Conservation (phyloP, 2,113 vertebrate species). For the Miniopterus natalensis region DNA sequence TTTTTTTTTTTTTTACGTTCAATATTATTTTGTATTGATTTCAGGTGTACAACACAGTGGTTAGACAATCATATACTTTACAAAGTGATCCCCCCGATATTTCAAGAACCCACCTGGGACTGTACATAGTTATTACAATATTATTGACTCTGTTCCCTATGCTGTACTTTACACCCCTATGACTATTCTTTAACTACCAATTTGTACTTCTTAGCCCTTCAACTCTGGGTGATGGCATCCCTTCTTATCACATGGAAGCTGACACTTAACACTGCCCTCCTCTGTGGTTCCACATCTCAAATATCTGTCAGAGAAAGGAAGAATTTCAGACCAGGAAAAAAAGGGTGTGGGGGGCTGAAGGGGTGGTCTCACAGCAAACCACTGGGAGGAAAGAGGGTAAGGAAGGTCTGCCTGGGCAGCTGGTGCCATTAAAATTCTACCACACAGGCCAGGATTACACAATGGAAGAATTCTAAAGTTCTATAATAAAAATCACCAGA, state of each 20-base stretch:
- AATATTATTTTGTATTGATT: background rate
- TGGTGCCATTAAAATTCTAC: background rate
- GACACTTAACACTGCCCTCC: background rate
- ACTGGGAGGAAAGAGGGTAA: background rate
- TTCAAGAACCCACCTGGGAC: background rate
- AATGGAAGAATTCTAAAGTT: background rate
- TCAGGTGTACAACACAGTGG: background rate
- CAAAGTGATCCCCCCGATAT: background rate
- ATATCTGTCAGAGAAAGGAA: background rate
- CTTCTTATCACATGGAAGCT: background rate
- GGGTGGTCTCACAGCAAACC: background rate
- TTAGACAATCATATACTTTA: background rate
- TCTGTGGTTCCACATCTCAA: background rate
- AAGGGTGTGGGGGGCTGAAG: background rate
- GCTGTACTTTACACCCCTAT: background rate
- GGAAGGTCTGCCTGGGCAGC: no score
- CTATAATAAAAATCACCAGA: background rate
- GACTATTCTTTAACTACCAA: background rate
- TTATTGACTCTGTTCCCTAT: background rate
- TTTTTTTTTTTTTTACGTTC: background rate
- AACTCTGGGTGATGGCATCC: background rate
- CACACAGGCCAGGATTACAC: background rate
- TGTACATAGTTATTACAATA: background rate
- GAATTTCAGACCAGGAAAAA: background rate
- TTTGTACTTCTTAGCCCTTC: background rate